phyloP scores from a whole-genome alignment of 2,888 invertebrate species.

The Drosophila mimetica region DNA sequence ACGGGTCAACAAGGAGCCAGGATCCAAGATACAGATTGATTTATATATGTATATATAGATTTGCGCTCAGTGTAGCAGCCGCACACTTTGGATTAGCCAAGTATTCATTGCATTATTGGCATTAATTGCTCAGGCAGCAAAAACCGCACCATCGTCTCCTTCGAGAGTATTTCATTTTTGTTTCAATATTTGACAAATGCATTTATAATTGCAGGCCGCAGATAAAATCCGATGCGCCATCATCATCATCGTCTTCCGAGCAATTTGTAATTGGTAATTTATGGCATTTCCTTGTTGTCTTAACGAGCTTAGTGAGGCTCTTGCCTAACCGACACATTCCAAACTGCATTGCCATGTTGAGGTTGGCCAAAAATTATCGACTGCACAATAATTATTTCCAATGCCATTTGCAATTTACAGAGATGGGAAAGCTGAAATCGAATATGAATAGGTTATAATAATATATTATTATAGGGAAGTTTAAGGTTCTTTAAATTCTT shows the following conservation, averaged over 20 bases:
- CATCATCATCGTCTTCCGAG: conserved; percentile 33
- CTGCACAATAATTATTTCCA: not conserved
- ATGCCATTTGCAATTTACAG: too few species aligned
- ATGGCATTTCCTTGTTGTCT: conserved; percentile 38
- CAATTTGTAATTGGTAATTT: conserved; percentile 57
- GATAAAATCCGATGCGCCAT: conserved; percentile 47
- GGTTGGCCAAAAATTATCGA: not conserved
- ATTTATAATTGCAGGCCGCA: conserved; percentile 68
- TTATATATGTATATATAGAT: not conserved
- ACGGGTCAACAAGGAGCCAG: conserved; percentile 8
- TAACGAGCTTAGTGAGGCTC: conserved; percentile 15
- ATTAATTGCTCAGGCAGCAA: conserved; percentile 51
- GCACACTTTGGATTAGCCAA: conserved; percentile 13
- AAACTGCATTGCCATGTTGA: not conserved
- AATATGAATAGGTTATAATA: too few species aligned
- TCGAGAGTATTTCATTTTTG: conserved; percentile 34
- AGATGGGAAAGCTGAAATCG: too few species aligned
- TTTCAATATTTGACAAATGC: conserved; percentile 64
- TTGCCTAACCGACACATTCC: not conserved
- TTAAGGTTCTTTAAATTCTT: too few species aligned
- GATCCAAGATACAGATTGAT: not conserved
- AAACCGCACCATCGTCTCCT: conserved; percentile 25
- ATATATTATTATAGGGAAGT: too few species aligned
- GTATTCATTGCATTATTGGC: conserved; percentile 54
- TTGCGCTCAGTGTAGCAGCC: conserved; percentile 14